A percentile compares a stretch with the other conserved stretches of the same genome.
phyloP scores from a whole-genome alignment of 64 coral and sea anemone species.

The Hydrozoanthus tunicans region DNA sequence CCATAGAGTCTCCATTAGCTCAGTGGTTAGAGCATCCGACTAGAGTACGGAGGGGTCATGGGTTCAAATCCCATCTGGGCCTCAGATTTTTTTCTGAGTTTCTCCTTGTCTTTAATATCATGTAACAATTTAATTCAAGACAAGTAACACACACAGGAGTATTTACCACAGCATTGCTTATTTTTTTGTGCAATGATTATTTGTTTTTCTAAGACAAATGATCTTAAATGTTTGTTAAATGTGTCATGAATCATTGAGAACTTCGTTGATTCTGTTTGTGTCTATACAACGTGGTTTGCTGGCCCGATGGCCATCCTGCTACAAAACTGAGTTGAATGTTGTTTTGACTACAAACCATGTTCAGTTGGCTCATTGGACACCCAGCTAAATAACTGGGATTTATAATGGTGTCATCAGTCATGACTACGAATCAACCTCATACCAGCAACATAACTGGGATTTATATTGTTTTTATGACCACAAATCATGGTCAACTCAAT shows the following conservation, averaged over 20 bases:
- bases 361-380: not conserved
- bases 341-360: not conserved
- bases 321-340: conserved; percentile 17
- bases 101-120: too few relatives aligned
- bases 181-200: conserved; percentile 16
- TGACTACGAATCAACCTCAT: not conserved
- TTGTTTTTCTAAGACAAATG: conserved; percentile 6
- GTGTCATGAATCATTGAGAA: conserved; percentile 29
- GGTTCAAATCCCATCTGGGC: too few relatives aligned
- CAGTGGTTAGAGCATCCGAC: too few relatives aligned
- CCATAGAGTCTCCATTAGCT: too few relatives aligned
- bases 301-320: not conserved
- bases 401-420: not conserved
- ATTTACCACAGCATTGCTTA: too few relatives aligned
- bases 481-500: conserved; percentile 7
- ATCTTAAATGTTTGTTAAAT: conserved; percentile 20
- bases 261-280: not conserved
- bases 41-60: too few relatives aligned
- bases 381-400: conserved; percentile 21
- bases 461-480: not conserved
- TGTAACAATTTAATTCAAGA: too few relatives aligned
- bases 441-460: not conserved
- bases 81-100: too few relatives aligned
- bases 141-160: too few relatives aligned
- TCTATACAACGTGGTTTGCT: not conserved